These are phyloP conservation scores for Polydrusus tereticollis DNA, from an alignment of 2,888 invertebrate species.

Conservation along the genomic window DNA sequence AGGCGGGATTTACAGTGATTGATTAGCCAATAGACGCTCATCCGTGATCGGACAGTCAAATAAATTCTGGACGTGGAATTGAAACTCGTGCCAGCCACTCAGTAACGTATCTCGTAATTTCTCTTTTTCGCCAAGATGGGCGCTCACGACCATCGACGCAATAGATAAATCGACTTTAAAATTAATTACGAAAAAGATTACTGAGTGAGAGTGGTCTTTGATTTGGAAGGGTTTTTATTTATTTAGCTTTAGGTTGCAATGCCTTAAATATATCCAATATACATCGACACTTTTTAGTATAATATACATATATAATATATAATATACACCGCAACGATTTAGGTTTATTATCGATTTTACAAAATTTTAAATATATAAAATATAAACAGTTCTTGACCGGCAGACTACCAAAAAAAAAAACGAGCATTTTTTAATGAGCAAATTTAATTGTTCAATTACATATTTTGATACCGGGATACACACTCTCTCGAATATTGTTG, in stretches of 20 bases:
- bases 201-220: background rate
- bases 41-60: conserved; percentile 42
- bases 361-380: no score
- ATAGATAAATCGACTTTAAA: conserved; percentile 16
- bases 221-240: background rate
- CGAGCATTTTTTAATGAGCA: no score
- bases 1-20: conserved; percentile 38
- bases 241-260: background rate
- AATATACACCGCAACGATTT: no score
- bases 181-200: conserved; percentile 21
- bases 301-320: no score
- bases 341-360: no score
- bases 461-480: no score
- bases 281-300: no score
- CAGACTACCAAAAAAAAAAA: no score
- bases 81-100: conserved; percentile 22
- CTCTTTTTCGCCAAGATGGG: conserved; percentile 22
- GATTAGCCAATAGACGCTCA: conserved; percentile 39
- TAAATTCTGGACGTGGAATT: conserved; percentile 39
- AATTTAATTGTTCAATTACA: no score
- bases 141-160: conserved; percentile 2
- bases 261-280: no score
- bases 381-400: no score
- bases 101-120: conserved; percentile 33
- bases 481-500: no score